Conservation (phyloP, 2,113 vertebrate species). For the Elachura formosa region DNA sequence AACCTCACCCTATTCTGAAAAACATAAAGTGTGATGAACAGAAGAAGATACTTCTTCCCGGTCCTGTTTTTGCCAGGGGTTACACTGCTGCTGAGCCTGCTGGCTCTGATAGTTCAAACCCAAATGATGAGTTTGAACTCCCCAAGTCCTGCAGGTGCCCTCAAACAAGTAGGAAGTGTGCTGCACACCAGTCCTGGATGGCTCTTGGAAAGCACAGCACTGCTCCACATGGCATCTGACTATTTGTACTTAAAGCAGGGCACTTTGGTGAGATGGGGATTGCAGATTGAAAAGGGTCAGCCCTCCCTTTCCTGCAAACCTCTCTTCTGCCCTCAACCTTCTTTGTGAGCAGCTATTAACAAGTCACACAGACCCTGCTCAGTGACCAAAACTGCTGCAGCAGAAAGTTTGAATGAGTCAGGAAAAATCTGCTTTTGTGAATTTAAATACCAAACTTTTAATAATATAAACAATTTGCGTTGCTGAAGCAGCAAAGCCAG, state of each 20-base stretch:
- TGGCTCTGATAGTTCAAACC: neutral
- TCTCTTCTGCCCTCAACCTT: neutral
- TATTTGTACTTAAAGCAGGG: neutral
- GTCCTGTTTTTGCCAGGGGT: neutral
- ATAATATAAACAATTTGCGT: slow-evolving; percentile 7
- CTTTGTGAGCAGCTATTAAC: neutral
- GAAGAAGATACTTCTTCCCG: neutral
- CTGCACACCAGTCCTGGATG: neutral
- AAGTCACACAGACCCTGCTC: neutral
- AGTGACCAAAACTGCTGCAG: neutral
- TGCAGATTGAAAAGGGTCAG: neutral
- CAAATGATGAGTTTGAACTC: neutral
- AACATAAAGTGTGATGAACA: fast-evolving
- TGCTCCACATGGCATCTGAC: neutral
- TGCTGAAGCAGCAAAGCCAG: slow-evolving; percentile 19
- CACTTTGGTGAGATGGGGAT: neutral
- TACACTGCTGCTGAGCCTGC: neutral
- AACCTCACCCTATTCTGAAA: neutral
- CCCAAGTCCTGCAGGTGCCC: neutral
- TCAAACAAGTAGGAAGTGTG: fast-evolving
- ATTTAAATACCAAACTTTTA: neutral
- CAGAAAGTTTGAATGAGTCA: neutral
- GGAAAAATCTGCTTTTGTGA: neutral
- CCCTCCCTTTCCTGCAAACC: neutral
- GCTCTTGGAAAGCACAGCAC: neutral